These are phyloP conservation scores for Vanessa cardui DNA, from an alignment of 2,888 invertebrate species.

Conservation along the genomic window DNA sequence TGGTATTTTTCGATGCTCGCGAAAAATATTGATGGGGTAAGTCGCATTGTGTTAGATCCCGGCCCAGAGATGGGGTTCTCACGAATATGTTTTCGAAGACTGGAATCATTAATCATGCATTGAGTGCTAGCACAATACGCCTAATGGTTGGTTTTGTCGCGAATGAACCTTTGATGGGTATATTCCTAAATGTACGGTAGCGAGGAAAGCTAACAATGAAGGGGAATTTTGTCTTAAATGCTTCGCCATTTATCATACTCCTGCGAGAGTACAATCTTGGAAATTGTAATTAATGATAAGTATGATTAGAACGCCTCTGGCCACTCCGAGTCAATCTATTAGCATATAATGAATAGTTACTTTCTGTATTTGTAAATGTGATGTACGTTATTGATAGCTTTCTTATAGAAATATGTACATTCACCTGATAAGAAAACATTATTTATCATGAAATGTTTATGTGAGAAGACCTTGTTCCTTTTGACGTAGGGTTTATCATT, in stretches of 20 bases:
- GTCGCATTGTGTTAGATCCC: conserved; percentile 61
- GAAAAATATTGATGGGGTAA: conserved; percentile 68
- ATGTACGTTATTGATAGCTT: conserved; percentile 23
- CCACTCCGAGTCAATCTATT: conserved; percentile 24
- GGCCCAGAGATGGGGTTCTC: conserved; percentile 60
- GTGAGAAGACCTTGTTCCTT: conserved; percentile 26
- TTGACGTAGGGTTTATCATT: conserved; percentile 21
- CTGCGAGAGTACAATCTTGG: conserved; percentile 37
- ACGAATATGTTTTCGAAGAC: conserved; percentile 74
- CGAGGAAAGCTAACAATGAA: conserved; percentile 46
- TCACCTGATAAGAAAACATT: conserved; percentile 23
- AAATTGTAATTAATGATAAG: conserved; percentile 44
- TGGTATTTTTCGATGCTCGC: conserved; percentile 73
- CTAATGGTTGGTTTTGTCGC: conserved; percentile 74
- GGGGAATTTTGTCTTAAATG: conserved; percentile 58
- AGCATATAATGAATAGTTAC: conserved; percentile 30
- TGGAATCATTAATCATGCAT: conserved; percentile 76
- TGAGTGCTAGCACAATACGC: conserved; percentile 68
- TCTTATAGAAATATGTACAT: conserved; percentile 11
- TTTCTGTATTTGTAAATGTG: conserved; percentile 25
- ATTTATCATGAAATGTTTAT: conserved; percentile 34
- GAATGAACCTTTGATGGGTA: conserved; percentile 55
- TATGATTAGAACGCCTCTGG: conserved; percentile 38
- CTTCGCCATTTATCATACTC: conserved; percentile 57
- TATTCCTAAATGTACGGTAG: conserved; percentile 50